Base-by-base conservation (phyloP, 2,797 vertebrate genomes). In the Masticophis lateralis region DNA sequence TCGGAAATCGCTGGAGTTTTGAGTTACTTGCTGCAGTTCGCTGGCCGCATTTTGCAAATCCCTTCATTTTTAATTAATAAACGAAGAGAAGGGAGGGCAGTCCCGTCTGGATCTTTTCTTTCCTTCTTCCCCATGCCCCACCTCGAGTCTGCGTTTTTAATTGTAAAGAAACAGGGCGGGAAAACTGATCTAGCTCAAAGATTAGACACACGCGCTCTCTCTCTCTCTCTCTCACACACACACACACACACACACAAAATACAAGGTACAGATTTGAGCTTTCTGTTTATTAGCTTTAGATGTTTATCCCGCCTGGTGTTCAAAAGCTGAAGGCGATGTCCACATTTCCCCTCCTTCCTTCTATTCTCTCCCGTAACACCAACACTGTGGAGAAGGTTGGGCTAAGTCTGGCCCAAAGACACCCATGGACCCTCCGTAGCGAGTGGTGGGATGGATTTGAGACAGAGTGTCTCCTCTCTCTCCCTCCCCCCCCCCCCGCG, bases 1-100 rank as follows among this genome's bases (percentile, higher is more conserved):
- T 97, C 96, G 96, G 97, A 96, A 95, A 97, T 96, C 92, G 96
- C 96, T 95, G 94, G 95, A 92, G 96, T 95, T 97, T 96, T 57
- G 90, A 95, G 95, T 97, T 96, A 96, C 96, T 79, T 18, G 86
- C 60, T 27, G 53, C 92, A 92, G 69, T 32, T n/a, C 20, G 28
- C 47, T 12, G 59, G 92, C 28, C 43, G 90, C 63, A 53, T 18
- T 79, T 66, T 79, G 90, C 66, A 60, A 60, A 91, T 22, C 43
- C 53, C 37, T 86, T 51, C 20, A 47, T 90, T 87, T 90, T 87
- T 43, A 90, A 90, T 93, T 90, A 86, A 93, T 47, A 90, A 91
- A 92, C 12, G 11, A 87, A n/a, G n/a, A 47, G 47, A 43, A 27
- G 37, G 90, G 51, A n/a, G 74, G 37, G n/a, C 10, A 87, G 59